phyloP scores from a whole-genome alignment of 2,113 vertebrate species.

The Nerophis lumbriciformis region DNA sequence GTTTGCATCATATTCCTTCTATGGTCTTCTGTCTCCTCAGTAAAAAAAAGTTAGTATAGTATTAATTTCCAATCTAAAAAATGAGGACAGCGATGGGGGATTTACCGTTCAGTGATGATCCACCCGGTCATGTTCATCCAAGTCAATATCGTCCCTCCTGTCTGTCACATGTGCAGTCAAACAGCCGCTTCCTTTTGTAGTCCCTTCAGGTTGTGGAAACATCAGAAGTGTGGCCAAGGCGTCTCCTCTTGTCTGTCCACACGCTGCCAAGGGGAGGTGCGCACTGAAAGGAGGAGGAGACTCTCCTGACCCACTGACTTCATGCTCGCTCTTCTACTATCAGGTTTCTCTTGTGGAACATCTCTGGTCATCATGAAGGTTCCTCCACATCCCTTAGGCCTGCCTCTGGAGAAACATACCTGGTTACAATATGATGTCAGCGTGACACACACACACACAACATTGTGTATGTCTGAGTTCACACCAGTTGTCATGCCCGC shows the following conservation, averaged over 20 bases:
- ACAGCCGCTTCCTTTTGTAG: not conserved
- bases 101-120: conserved; percentile 3
- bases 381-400: not conserved
- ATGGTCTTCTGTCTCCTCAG: too few relatives aligned
- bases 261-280: not conserved
- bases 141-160: not conserved
- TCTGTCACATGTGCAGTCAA: not conserved
- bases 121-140: not conserved
- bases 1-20: too few relatives aligned
- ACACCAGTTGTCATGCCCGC: conserved; percentile 37
- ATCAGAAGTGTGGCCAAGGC: not conserved
- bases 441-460: conserved; percentile 6
- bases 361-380: too few relatives aligned
- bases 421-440: too few relatives aligned
- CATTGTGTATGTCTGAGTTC: conserved; percentile 18
- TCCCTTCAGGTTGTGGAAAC: not conserved
- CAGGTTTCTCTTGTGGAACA: not conserved
- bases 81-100: too few relatives aligned
- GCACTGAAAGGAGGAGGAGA: not conserved
- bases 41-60: too few relatives aligned
- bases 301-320: conserved; percentile 7
- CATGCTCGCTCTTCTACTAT: too few relatives aligned
- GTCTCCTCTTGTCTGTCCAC: not conserved
- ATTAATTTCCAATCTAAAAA: too few relatives aligned
- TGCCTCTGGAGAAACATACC: too few relatives aligned